These are phyloP conservation scores for Diaprepes abbreviatus DNA, from an alignment of 2,888 invertebrate species.

Conservation along the genomic window DNA sequence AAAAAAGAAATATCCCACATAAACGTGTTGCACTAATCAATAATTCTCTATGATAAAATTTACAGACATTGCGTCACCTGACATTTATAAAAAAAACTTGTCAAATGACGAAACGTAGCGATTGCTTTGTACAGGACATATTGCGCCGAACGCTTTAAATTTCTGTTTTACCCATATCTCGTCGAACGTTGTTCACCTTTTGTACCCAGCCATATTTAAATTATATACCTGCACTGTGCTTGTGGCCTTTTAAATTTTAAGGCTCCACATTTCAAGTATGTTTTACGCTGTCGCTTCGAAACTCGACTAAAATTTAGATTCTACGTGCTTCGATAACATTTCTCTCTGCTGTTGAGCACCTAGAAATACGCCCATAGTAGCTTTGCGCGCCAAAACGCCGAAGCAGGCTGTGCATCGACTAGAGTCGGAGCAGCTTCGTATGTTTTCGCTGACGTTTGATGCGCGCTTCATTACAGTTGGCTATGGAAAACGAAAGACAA, in stretches of 20 bases:
- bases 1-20: not conserved
- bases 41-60: not conserved
- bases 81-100: not conserved
- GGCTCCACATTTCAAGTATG: not conserved
- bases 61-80: not conserved
- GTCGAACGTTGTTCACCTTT: not conserved
- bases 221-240: constrained; percentile 2
- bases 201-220: not conserved
- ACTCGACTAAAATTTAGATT: constrained; percentile 14
- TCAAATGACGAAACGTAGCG: not conserved
- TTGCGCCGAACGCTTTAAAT: not conserved
- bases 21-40: not conserved
- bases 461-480: constrained; percentile 32
- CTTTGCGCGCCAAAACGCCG: constrained; percentile 26
- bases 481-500: constrained; percentile 34
- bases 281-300: constrained; percentile 9
- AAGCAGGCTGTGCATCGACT: constrained; percentile 9
- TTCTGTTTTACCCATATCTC: not conserved
- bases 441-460: constrained; percentile 9
- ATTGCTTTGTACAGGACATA: not conserved
- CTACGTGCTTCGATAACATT: not conserved
- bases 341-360: not conserved
- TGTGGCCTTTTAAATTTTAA: constrained; percentile 6
- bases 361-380: constrained; percentile 16
- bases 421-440: not conserved